A percentile compares a stretch with the other conserved stretches of the same genome.
phyloP scores from a whole-genome alignment of 2,888 invertebrate species.

The Hemicrepidius hirtus region DNA sequence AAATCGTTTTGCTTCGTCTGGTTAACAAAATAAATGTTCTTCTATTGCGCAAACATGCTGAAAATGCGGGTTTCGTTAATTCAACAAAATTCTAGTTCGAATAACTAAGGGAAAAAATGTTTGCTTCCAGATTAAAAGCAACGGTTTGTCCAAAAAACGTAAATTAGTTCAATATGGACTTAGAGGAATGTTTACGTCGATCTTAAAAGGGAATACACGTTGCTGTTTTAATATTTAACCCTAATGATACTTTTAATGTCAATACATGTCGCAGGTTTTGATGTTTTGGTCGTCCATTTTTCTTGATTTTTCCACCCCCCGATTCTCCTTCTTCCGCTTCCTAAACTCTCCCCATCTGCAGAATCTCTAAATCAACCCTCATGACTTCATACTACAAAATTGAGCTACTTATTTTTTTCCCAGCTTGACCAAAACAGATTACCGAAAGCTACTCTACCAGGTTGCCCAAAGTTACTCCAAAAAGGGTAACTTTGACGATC shows the following conservation, averaged over 20 bases:
- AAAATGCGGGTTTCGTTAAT: neutral
- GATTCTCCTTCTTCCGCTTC: no score
- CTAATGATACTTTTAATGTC: neutral
- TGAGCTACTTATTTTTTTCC: no score
- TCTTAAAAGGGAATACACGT: slow-evolving; percentile 3
- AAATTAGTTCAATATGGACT: slow-evolving; percentile 15
- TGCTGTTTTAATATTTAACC: slow-evolving; percentile 7
- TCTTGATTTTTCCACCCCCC: no score
- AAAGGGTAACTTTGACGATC: no score
- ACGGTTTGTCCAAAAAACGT: slow-evolving; percentile 8
- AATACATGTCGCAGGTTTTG: neutral
- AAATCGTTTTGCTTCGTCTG: neutral
- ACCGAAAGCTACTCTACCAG: no score
- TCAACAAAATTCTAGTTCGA: slow-evolving; percentile 5
- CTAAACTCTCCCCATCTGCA: no score
- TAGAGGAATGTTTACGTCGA: slow-evolving; percentile 17
- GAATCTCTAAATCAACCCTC: no score
- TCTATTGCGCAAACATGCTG: neutral
- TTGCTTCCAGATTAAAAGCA: slow-evolving; percentile 9
- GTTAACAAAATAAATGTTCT: neutral
- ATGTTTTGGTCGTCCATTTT: no score
- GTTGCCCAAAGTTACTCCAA: no score
- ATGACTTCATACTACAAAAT: no score
- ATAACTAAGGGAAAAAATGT: slow-evolving; percentile 3
- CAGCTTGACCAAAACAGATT: no score